Evolutionary conservation across 1,140 invertebrate genomes (phyloP), one percentile per base, ranked within the genome.

Genomic region (Cryptotermes secundus): DNA sequence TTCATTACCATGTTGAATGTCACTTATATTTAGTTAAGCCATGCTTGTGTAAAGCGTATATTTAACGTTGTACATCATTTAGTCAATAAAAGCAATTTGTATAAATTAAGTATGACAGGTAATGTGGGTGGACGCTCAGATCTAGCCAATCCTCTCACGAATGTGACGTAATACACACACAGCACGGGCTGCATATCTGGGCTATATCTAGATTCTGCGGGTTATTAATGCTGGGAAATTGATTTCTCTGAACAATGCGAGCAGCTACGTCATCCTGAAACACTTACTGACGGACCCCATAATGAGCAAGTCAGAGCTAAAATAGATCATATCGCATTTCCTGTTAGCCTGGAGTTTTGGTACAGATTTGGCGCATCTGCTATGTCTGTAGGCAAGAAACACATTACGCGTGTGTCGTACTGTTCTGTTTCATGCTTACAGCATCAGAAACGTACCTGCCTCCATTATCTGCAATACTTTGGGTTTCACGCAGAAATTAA

Each of bases 191-290:
- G 59, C 45, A 49, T n/a, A n/a, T 72, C 59, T 72, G n/a, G 53
- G 59, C n/a, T 72, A 72, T 31, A 72, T 72, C 26, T 72, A 72
- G 59, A 72, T n/a, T 72, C 59, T n/a, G 59, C 14, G 26, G 59
- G 59, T 26, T n/a, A 72, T 72, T 72, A 72, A 72, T 72, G 26
- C 59, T 72, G 59, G 59, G 26, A 72, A 72, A 72, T n/a, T 72
- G 59, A 72, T 31, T 72, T 72, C 59, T 72, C 59, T 72, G 26
- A 72, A 72, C 26, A 72, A 72, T 6, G 9, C 59, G n/a, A 31
- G 26, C 26, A 31, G 59, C 59, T 72, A 10, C n/a, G 10, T 7
- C 59, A 0, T 31, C 26, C 59, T 26, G 9, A 26, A 31, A 10
- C 59, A 72, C 26, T 72, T 31, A 72, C 2, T 9, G 14, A 26